Base-by-base conservation (phyloP, 2,113 vertebrate species). In the Hiodon alosoides region DNA sequence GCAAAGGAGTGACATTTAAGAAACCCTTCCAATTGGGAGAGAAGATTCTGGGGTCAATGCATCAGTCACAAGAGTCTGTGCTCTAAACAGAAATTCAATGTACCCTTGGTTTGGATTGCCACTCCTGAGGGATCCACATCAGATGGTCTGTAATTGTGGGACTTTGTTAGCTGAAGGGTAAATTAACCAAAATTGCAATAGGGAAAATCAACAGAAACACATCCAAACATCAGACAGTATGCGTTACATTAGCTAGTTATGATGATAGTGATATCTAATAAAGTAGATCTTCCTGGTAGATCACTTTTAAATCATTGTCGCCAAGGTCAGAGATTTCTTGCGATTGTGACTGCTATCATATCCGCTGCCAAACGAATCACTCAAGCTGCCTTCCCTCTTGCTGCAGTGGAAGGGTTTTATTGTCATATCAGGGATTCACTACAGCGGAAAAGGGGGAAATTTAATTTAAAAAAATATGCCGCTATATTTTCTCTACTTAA, bases 241-340 rank as follows among this genome's bases (percentile, higher is more conserved):
- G 82, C 81, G 57, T 77, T 79, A 16, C 3, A 75, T 47, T 78
- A 79, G 75, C 78, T 5, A 79, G 81, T 76, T 59, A 55, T n/a
- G n/a, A n/a, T n/a, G n/a, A n/a, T 68, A 73, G 76, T 72, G 57
- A 47, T 74, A 65, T 80, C 83, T 7, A 51, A 83, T 81, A 83
- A 69, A 67, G 8, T 47, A 4, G 47, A 51, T 16, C 7, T 68
- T 7, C 61, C 57, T 60, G n/a, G 53, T 57, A 14, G 54, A 69
- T 69, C 74, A 81, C 79, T 84, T 72, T 81, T 46, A 73, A 77
- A 78, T 73, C 79, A 73, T 58, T 3, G 71, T 73, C 81, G 75
- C 80, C 86, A 86, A 86, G 86, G 82, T 86, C 78, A 81, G 57
- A 17, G 76, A 77, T 75, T 46, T 77, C 31, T n/a, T 73, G 9